Evolutionary conservation across 2,888 invertebrate species (phyloP).

Genomic region (Antheraea assamensis): DNA sequence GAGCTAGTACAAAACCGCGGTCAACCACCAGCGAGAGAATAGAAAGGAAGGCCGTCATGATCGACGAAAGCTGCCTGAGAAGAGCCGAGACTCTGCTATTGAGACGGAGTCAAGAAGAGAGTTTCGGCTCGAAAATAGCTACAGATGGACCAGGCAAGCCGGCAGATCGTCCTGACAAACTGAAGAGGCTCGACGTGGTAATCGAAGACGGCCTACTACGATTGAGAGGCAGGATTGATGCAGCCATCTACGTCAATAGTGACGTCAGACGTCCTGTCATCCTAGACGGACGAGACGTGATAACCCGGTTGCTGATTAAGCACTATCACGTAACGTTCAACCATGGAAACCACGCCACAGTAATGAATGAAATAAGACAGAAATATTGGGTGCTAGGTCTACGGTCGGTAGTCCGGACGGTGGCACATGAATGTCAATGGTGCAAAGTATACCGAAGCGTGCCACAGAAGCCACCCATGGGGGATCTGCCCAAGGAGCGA

Average conservation of each 20-base stretch:
- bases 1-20: too few relatives aligned
- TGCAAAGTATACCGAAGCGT: neutral
- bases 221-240: neutral
- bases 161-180: too few relatives aligned
- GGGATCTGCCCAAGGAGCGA: too few relatives aligned
- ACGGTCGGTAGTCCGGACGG: neutral
- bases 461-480: neutral
- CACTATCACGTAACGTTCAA: neutral
- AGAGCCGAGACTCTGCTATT: too few relatives aligned
- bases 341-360: too few relatives aligned
- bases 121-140: too few relatives aligned
- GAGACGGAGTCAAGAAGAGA: too few relatives aligned
- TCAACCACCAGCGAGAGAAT: too few relatives aligned
- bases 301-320: neutral
- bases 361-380: neutral
- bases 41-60: too few relatives aligned
- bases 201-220: neutral
- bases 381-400: neutral
- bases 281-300: neutral
- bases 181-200: neutral
- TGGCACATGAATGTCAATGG: neutral
- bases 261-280: neutral
- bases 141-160: neutral
- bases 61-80: too few relatives aligned
- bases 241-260: neutral